phyloP scores from a whole-genome alignment of 1,140 invertebrate genomes.

The Philotrypesis tridentata region DNA sequence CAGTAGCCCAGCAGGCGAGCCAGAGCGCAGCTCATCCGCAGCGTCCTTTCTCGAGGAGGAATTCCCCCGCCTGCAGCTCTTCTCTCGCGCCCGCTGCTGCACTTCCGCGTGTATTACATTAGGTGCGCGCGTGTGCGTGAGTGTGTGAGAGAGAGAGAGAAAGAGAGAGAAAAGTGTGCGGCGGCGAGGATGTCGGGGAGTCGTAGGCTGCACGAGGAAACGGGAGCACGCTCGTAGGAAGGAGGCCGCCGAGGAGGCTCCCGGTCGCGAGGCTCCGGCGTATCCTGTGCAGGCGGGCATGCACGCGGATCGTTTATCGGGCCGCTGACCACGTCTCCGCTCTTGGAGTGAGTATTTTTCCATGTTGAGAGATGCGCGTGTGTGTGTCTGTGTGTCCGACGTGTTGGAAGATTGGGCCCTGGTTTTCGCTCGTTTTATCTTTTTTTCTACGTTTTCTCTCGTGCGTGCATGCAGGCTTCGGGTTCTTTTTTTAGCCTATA shows the following conservation, averaged over 20 bases:
- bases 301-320: constrained; percentile 52
- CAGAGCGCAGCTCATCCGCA: neutral
- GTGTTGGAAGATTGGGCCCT: too few relatives aligned
- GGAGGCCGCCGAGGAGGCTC: neutral
- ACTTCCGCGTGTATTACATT: neutral
- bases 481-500: neutral
- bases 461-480: too few relatives aligned
- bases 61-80: too few relatives aligned
- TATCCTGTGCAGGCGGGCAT: constrained; percentile 54
- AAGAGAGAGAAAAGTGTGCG: neutral
- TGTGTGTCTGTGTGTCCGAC: neutral
- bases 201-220: neutral
- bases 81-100: neutral
- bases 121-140: too few relatives aligned
- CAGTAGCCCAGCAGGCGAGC: neutral
- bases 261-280: neutral
- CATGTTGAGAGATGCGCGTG: neutral
- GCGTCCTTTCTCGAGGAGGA: neutral
- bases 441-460: too few relatives aligned
- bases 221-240: neutral
- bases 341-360: constrained; percentile 48
- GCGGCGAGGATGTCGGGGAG: neutral
- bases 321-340: constrained; percentile 45
- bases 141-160: too few relatives aligned
- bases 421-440: too few relatives aligned